Base-by-base conservation (phyloP, 2,888 invertebrate species). In the Achlya flavicornis region DNA sequence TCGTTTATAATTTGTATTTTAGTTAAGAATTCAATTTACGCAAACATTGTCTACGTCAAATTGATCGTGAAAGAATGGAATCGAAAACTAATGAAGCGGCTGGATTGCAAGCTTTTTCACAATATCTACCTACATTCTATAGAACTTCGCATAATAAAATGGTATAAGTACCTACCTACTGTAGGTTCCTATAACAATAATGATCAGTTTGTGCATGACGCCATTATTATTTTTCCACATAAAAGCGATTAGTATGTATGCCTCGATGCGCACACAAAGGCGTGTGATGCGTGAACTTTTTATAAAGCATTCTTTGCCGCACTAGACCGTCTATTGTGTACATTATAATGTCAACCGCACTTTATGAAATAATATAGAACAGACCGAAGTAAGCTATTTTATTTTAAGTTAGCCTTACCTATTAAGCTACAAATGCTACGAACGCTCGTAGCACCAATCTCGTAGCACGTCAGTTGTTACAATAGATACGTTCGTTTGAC, bases 181-280 rank as follows among this genome's bases (percentile, higher is more conserved):
- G n/a, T 46, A n/a, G 46, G 46, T 46, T n/a, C 10, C 19, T 19
- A 53, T 53, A 48, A 16, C n/a, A 16, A 48, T 16, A 16, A 53
- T 19, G 53, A n/a, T n/a, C n/a, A n/a, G n/a, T n/a, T 53, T 69
- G 68, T 63, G 65, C 60, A 68, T 66, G 64, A 63, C 61, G 66
- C 68, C 71, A 75, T 77, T 79, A 80, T 82, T 41, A 80, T 83
- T 85, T 76, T 83, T 81, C 79, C 79, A 73, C 77, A 78, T 83
- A 80, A 84, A 83, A 79, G 77, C 83, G 81, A 87, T 88, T 87
- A 87, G 82, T 84, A 80, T 77, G 79, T 79, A 82, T 76, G 85
- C 80, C 78, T 84, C 81, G 84, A 81, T 86, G 87, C 85, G 73
- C 81, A 68, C 81, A 88, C 88, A 89, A 90, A 90, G 89, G 87